Base-by-base conservation (phyloP, 1,140 invertebrate genomes). In the Drosophila rhopaloa region DNA sequence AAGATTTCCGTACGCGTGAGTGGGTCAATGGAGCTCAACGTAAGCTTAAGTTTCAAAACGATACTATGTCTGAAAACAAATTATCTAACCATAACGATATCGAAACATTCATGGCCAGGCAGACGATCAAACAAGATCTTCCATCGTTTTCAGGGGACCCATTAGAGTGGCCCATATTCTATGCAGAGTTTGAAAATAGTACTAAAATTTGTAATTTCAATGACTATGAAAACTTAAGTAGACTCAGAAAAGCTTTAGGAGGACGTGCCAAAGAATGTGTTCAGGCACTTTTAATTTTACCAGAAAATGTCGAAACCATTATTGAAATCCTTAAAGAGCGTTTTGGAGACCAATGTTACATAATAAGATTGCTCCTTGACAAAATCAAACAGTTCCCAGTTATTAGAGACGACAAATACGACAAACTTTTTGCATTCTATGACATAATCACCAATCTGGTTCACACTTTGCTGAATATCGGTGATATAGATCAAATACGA, bases 31-130 rank as follows among this genome's bases (percentile, higher is more conserved):
- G 44, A 9, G 16, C 44, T 46, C 44, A 46, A 46, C 8, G 44
- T 46, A 46, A 24, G 10, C 44, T 46, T 46, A 46, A 46, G 44
- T 46, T 46, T 19, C 8, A 46, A 46, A 46, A 46, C 44, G 44
- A 46, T 11, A 46, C 2, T 19, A 6, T 46, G 11, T 46, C 44
- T 19, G 19, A 19, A 11, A 11, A 46, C 4, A 24, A 19, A 24
- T 11, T 46, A 46, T 46, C 19, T 19, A 19, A 19, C 19, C 19
- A 19, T 19, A 19, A 19, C 19, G 19, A 19, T 19, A 19, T 19
- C 19, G 2, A 19, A 19, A 2, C 0, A 19, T 19, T 19, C 19
- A 19, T 19, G 19, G 19, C 19, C 19, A 19, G 29, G 29, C 29
- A 29, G 29, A 29, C 29, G 29, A 29, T 6, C 6, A 29, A 29